Conservation (phyloP, 2,888 invertebrate genomes). For the Lycaena phlaeas region DNA sequence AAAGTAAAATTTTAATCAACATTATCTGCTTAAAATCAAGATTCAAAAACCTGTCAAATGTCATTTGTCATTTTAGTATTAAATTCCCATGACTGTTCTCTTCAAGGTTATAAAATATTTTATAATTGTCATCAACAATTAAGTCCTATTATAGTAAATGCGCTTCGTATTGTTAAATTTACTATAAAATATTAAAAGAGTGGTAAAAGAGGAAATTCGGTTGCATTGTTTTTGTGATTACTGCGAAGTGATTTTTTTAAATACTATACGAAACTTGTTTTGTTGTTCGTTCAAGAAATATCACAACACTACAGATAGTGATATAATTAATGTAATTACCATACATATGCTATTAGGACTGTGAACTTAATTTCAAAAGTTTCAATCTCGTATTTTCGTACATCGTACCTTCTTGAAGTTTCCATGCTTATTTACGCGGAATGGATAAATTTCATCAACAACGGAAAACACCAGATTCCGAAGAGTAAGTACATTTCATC, state of each 20-base stretch:
- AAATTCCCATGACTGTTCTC: no score
- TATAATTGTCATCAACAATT: not conserved
- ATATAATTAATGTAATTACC: not conserved
- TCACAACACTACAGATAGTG: not conserved
- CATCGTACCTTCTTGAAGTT: slow-evolving; percentile 38
- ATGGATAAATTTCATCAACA: slow-evolving; percentile 42
- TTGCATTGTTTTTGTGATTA: not conserved
- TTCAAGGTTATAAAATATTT: not conserved
- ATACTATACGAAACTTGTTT: slow-evolving; percentile 1
- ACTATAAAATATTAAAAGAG: not conserved
- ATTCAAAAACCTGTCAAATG: no score
- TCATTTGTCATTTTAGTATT: no score
- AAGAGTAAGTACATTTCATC: slow-evolving; percentile 33
- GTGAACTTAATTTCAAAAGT: not conserved
- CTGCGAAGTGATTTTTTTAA: not conserved
- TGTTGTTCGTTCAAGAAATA: not conserved
- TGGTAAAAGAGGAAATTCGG: not conserved
- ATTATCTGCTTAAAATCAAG: no score
- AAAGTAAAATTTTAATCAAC: no score
- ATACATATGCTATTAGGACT: not conserved
- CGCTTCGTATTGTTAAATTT: no score
- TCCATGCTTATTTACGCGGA: slow-evolving; percentile 51
- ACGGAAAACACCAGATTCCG: slow-evolving; percentile 33
- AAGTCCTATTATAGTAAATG: no score
- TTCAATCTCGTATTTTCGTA: not conserved